These are phyloP conservation scores for Poecilia gillii DNA, from an alignment of 2,797 vertebrate species.

Conservation along the genomic window DNA sequence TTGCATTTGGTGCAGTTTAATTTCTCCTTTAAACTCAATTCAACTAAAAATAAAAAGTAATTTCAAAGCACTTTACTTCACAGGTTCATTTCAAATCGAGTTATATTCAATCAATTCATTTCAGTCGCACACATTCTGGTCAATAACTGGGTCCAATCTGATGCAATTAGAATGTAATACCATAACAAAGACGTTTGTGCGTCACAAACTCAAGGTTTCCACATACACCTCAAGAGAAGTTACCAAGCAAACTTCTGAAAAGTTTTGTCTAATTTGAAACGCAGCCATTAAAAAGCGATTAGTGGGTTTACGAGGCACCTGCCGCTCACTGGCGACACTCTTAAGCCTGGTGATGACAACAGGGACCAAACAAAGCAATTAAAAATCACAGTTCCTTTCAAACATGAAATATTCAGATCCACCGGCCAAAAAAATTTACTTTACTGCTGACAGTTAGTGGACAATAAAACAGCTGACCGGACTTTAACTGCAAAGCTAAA, in stretches of 20 bases:
- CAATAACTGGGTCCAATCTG: background rate
- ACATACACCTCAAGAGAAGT: background rate
- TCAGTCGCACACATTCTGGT: background rate
- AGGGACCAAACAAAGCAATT: slow-evolving; percentile 21
- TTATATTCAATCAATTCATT: background rate
- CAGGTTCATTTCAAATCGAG: slow-evolving; percentile 1
- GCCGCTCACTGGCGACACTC: slow-evolving; percentile 40
- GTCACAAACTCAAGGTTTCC: background rate
- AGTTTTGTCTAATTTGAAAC: slow-evolving; percentile 35
- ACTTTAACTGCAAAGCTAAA: slow-evolving; percentile 27
- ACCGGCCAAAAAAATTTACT: slow-evolving; percentile 18
- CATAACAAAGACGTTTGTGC: slow-evolving; percentile 1
- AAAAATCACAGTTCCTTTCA: slow-evolving; percentile 20
- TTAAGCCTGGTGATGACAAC: slow-evolving; percentile 33
- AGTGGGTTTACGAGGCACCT: slow-evolving; percentile 21
- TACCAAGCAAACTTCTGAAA: slow-evolving; percentile 29
- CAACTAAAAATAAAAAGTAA: background rate
- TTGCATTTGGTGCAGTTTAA: background rate
- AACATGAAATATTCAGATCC: slow-evolving; percentile 25
- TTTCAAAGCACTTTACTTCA: background rate
- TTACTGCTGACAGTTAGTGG: slow-evolving; percentile 8
- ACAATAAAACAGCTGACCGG: slow-evolving; percentile 39
- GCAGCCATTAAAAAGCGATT: slow-evolving; percentile 53
- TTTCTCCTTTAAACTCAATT: background rate
- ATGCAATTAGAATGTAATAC: background rate